These are phyloP conservation scores for Thunnus maccoyii DNA, from an alignment of 2,113 vertebrate genomes.

Conservation along the genomic window DNA sequence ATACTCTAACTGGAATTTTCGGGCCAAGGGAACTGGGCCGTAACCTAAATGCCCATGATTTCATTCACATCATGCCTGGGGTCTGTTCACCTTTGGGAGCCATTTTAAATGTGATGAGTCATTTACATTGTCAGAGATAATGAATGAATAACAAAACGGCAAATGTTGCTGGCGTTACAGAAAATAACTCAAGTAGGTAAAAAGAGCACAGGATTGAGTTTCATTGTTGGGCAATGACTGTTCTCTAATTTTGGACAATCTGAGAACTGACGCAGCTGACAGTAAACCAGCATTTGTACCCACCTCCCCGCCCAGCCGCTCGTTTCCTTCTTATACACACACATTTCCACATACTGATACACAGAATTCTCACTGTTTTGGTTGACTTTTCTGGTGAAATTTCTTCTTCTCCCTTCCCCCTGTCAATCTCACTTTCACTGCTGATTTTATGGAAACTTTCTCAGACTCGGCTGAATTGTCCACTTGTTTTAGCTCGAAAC, in stretches of 20 bases:
- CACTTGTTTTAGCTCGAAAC: conserved; percentile 74
- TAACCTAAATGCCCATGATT: conserved; percentile 74
- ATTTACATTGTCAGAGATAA: conserved; percentile 79
- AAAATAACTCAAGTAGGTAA: conserved; percentile 62
- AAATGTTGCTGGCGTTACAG: conserved; percentile 57
- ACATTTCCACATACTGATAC: conserved; percentile 25
- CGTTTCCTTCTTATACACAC: conserved; percentile 28
- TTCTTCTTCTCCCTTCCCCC: conserved; percentile 7
- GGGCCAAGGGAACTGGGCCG: conserved; percentile 52
- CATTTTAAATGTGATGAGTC: conserved; percentile 75
- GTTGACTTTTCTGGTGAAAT: conserved; percentile 45
- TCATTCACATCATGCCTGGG: conserved; percentile 60
- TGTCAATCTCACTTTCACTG: conserved; percentile 63
- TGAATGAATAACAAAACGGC: conserved; percentile 74
- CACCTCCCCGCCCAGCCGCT: conserved; percentile 33
- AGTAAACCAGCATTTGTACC: conserved; percentile 30
- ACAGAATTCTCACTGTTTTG: conserved; percentile 9
- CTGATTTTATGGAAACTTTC: conserved; percentile 75
- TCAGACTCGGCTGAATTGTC: conserved; percentile 68
- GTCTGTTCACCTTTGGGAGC: conserved; percentile 67
- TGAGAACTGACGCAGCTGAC: conserved; percentile 44
- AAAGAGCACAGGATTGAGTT: conserved; percentile 56
- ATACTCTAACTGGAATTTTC: conserved; percentile 43
- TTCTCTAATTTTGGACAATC: conserved; percentile 62
- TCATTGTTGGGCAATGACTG: conserved; percentile 48